Evolutionary conservation across 2,888 invertebrate species (phyloP), one percentile per base, ranked within the genome.

Genomic region (Epinotia demarniana): DNA sequence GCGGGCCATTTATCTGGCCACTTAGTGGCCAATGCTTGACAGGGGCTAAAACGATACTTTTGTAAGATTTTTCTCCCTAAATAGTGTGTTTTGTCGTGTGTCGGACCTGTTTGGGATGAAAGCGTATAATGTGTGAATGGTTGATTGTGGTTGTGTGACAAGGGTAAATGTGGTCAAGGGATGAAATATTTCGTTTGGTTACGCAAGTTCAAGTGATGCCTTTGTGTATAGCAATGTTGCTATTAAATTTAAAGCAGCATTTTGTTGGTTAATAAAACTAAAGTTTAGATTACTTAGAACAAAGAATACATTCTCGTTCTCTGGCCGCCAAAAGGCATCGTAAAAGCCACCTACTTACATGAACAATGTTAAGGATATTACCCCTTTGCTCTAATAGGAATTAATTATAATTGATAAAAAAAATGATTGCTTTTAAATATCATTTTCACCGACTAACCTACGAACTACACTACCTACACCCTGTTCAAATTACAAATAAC

Each of bases 41-140:
- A 86, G 80, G 87, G 85, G 87, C 82, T 81, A 79, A 77, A 80
- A 78, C 70, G 79, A 77, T 78, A 67, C 75, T 81, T 69, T 85
- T 85, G 81, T 83, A 83, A 90, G 92, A 91, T 92, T 92, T 82
- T 83, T 93, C 93, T 93, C 92, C 89, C 90, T 88, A 87, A 88
- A 89, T 79, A 53, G 71, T 73, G 43, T 78, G 81, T 86, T 85
- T 84, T 81, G 89, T 87, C 92, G 85, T 90, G 92, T 91, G 92
- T 80, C 55, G 76, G 84, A 89, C 89, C 90, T 87, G 88, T 89
- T 89, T 81, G 80, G 79, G 81, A 85, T 85, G 84, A 87, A 86
- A 84, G 80, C 79, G 79, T 80, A 82, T 83, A 84, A 84, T 83
- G 77, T 77, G 72, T 80, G 79, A 80, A 78, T 82, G 83, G 83